These are phyloP conservation scores for Brachionus sp. DNA, from an alignment of 1,140 invertebrate species.

Conservation along the genomic window DNA sequence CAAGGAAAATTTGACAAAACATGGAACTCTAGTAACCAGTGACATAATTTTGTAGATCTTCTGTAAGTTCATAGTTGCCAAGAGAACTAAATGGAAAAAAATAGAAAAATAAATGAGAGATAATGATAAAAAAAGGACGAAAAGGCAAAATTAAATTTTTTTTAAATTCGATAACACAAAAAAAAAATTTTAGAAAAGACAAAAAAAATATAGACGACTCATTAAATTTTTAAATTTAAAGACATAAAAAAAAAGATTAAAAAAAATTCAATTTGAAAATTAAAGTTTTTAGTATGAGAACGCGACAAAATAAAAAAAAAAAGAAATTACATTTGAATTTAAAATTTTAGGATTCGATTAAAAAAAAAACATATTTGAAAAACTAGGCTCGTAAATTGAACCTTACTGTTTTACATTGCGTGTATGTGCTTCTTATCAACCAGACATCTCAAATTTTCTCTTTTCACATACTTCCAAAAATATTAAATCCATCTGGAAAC, in stretches of 20 bases:
- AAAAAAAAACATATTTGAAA: constrained; percentile 4
- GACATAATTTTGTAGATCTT: not conserved
- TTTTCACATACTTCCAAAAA: constrained; percentile 13
- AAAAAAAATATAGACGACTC: constrained; percentile 26
- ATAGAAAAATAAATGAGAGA: not conserved
- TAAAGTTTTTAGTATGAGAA: not conserved
- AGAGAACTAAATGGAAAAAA: not conserved
- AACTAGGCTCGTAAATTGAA: not conserved
- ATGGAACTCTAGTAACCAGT: not conserved
- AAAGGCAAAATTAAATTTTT: not conserved
- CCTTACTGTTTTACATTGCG: not conserved
- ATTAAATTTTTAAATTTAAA: constrained; percentile 1
- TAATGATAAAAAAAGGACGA: not conserved
- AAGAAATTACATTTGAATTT: constrained; percentile 21
- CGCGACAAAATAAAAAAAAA: not conserved
- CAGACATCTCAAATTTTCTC: not conserved
- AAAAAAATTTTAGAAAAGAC: not conserved
- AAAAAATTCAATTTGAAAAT: constrained; percentile 17
- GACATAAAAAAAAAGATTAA: not conserved
- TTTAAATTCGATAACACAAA: not conserved
- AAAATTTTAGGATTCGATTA: constrained; percentile 27
- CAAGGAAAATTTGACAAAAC: not conserved
- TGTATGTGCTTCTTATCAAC: not conserved
- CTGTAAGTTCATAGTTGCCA: not conserved
- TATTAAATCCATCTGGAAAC: constrained; percentile 5